These are phyloP conservation scores for Drosophila nigritarsus DNA, from an alignment of 2,888 invertebrate species.

Conservation along the genomic window DNA sequence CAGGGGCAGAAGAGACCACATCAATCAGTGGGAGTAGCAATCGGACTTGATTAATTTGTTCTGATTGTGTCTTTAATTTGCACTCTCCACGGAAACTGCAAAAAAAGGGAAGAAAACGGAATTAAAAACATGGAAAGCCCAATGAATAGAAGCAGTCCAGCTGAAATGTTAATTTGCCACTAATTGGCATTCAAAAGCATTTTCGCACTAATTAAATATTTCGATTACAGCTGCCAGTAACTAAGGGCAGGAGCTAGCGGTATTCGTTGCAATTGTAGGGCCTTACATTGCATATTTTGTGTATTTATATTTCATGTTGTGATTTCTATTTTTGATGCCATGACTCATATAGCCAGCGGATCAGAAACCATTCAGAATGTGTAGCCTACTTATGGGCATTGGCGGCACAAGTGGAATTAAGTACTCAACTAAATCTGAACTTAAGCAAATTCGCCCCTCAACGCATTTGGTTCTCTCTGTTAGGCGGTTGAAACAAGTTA, in stretches of 20 bases:
- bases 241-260: background rate
- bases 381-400: conserved; percentile 66
- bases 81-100: conserved; percentile 44
- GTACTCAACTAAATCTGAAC: conserved; percentile 66
- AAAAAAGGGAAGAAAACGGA: conserved; percentile 13
- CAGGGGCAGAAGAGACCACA: conserved; percentile 56
- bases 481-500: conserved; percentile 24
- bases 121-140: conserved; percentile 12
- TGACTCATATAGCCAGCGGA: conserved; percentile 64
- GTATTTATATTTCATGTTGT: conserved; percentile 51
- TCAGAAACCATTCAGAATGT: conserved; percentile 72
- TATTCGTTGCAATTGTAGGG: conserved; percentile 2
- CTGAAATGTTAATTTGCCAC: conserved; percentile 78
- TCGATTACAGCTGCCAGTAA: conserved; percentile 63
- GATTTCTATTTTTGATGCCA: conserved; percentile 38
- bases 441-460: conserved; percentile 66
- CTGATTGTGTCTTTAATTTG: conserved; percentile 80
- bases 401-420: conserved; percentile 28
- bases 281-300: conserved; percentile 34
- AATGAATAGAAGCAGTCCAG: conserved; percentile 42
- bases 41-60: conserved; percentile 78
- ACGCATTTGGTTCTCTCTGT: conserved; percentile 17
- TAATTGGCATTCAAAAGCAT: conserved; percentile 81
- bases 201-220: conserved; percentile 82
- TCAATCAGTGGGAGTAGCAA: conserved; percentile 67